phyloP scores from a whole-genome alignment of 2,888 invertebrate species.

The Acleris holmiana region DNA sequence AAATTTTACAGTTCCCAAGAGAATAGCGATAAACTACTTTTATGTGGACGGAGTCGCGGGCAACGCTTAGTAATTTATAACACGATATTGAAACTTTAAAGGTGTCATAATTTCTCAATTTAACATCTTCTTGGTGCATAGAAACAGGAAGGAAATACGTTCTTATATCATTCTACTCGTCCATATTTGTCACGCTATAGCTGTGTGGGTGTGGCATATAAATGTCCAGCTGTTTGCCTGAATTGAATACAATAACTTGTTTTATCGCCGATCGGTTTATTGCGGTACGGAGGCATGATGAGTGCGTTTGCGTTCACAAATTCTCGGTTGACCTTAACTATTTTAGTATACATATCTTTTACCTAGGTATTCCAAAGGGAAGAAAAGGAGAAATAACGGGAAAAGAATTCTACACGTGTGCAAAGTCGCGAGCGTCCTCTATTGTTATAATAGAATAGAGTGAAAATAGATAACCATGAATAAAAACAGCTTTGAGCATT shows the following conservation, averaged over 20 bases:
- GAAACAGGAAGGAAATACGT: constrained; percentile 18
- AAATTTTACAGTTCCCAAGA: too few relatives aligned
- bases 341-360: not conserved
- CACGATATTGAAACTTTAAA: not conserved
- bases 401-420: too few relatives aligned
- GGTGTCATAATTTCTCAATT: not conserved
- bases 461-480: too few relatives aligned
- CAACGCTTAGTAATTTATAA: too few relatives aligned
- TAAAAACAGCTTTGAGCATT: too few relatives aligned
- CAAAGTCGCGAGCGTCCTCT: too few relatives aligned
- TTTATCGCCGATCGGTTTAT: constrained; percentile 32
- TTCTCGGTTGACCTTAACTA: not conserved
- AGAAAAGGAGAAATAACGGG: too few relatives aligned
- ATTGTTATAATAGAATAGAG: too few relatives aligned
- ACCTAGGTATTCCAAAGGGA: too few relatives aligned
- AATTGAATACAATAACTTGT: constrained; percentile 36
- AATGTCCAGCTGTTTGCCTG: constrained; percentile 33
- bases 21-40: too few relatives aligned
- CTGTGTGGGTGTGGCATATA: constrained; percentile 16
- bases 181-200: constrained; percentile 19
- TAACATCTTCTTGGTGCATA: not conserved
- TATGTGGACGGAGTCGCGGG: too few relatives aligned
- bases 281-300: constrained; percentile 18
- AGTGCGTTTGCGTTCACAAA: constrained; percentile 5
- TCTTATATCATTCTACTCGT: constrained; percentile 20